A percentile compares a stretch with the other conserved stretches of the same genome.
Conservation (phyloP, 2,113 vertebrate species). For the Campylorhamphus procurvoides region DNA sequence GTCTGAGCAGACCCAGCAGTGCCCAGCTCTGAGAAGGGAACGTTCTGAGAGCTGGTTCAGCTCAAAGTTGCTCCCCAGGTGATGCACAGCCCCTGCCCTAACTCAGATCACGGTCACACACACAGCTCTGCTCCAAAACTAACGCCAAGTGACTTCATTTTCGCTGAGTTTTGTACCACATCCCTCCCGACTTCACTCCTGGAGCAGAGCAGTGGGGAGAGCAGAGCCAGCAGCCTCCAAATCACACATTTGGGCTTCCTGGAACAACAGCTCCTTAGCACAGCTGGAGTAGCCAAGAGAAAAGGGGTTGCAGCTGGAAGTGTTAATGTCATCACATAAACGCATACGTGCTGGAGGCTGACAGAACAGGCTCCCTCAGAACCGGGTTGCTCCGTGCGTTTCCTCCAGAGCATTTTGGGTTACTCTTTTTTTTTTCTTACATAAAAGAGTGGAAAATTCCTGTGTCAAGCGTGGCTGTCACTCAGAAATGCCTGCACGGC, state of each 20-base stretch:
- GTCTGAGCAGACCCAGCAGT: background rate
- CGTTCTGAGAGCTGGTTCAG: fast-evolving
- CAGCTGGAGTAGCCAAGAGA: background rate
- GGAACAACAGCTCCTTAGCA: fast-evolving
- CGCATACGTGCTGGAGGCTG: fast-evolving
- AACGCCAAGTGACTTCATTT: background rate
- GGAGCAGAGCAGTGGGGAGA: background rate
- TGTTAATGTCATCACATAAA: background rate
- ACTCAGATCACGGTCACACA: fast-evolving
- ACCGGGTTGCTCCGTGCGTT: background rate
- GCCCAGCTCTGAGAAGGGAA: fast-evolving
- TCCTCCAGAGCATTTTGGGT: background rate
- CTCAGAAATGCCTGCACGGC: background rate
- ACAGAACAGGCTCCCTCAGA: background rate
- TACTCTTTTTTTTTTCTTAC: background rate
- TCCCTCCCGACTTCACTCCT: background rate
- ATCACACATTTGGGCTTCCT: fast-evolving
- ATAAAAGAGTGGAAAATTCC: constrained; percentile 6
- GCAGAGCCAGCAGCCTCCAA: background rate
- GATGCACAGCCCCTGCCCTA: fast-evolving
- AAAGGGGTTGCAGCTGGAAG: background rate
- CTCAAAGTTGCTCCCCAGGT: fast-evolving
- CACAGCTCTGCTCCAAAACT: background rate
- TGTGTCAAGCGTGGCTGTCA: background rate
- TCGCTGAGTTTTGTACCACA: fast-evolving